Percentiles rank a stretch among this genome's conserved stretches.
These are phyloP conservation scores for Spea hammondii DNA, from an alignment of 2,797 vertebrate species.

Conservation along the genomic window DNA sequence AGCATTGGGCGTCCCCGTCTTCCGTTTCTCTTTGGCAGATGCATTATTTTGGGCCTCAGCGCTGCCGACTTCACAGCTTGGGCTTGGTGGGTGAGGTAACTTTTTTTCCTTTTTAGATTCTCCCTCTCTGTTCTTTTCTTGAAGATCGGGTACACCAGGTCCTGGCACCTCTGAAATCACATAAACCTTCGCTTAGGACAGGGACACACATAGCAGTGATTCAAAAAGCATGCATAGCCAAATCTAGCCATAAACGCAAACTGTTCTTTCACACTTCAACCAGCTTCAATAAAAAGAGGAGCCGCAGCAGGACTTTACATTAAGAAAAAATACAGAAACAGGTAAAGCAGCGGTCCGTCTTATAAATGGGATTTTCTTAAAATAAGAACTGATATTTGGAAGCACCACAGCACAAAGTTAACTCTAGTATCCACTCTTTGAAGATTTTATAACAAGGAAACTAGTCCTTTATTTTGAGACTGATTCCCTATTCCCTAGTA, in stretches of 20 bases:
- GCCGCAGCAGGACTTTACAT: background rate
- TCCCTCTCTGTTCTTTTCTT: conserved; percentile 53
- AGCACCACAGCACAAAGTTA: no score
- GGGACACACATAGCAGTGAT: background rate
- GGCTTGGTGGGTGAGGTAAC: fast-evolving
- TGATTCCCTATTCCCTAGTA: no score
- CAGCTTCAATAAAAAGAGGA: background rate
- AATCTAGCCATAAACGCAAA: background rate
- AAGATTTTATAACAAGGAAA: no score
- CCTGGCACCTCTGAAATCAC: conserved; percentile 55
- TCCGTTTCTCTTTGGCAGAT: conserved; percentile 70
- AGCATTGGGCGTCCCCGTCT: conserved; percentile 75
- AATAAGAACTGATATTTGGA: no score
- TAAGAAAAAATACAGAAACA: background rate
- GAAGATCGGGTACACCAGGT: conserved; percentile 28
- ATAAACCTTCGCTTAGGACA: conserved; percentile 5
- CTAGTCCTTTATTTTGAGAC: no score
- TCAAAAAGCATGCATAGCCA: background rate
- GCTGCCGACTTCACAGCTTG: background rate
- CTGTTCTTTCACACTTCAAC: background rate
- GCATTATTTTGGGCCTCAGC: conserved; percentile 67
- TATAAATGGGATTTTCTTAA: background rate
- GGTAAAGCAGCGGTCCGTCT: conserved; percentile 1
- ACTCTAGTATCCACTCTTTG: no score
- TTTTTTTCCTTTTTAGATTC: conserved; percentile 18